Base-by-base conservation (phyloP, 2,888 invertebrate species). In the Pachliopta kotzebuea region DNA sequence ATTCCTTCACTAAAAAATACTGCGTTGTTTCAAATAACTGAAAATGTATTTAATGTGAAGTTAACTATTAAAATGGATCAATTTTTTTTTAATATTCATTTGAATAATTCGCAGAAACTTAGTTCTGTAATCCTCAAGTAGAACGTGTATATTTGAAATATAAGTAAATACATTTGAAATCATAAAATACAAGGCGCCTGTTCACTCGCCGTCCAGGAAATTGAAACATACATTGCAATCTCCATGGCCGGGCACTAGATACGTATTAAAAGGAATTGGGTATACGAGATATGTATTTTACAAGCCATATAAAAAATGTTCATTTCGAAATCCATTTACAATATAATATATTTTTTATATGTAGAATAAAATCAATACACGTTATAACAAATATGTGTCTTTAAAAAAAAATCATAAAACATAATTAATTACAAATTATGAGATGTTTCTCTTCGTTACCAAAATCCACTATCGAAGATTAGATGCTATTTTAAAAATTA, bases 171-270 rank as follows among this genome's bases (percentile, higher is more conserved):
- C 67, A 69, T 54, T 64, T 69, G 71, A 71, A 75, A 78, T 74
- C 74, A 75, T 74, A 73, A 76, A 78, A 83, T 78, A 77, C 77
- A 79, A 81, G 76, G 75, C 80, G 74, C 75, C 76, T 71, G 76
- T 74, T 75, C 71, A 76, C 74, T 75, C 75, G 73, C 76, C 74
- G 74, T 74, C 76, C 81, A 82, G 88, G 86, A 86, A 88, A 89
- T 89, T 87, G 87, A 83, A 88, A 85, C 88, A 88, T 88, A 88
- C 86, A 88, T 84, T 81, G 84, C 85, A 83, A 84, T 84, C 81
- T 83, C 79, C 77, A 58, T 69, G 61, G 61, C 64, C 70, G 66
- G 69, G 61, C 66, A 74, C 70, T 71, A 56, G 71, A 70, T 73
- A 70, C 71, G 68, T 71, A 71, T 72, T 72, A 74, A 75, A 73